A percentile compares a stretch with the other conserved stretches of the same genome.
Conservation (phyloP, 2,113 vertebrate genomes). For the Scortum barcoo region DNA sequence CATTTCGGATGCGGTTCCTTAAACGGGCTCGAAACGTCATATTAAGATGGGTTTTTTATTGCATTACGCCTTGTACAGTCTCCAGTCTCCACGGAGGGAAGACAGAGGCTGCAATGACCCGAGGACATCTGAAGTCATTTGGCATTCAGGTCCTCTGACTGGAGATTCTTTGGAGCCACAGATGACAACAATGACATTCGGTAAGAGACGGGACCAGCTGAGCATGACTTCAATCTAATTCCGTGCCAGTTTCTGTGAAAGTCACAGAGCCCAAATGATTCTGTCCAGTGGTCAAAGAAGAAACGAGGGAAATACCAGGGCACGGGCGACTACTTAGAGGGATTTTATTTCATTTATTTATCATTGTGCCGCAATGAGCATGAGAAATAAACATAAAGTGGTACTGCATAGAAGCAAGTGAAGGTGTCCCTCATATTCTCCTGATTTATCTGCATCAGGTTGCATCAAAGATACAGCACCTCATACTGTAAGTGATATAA, state of each 20-base stretch:
- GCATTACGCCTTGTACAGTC: not conserved
- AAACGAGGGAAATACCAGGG: constrained; percentile 39
- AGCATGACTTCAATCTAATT: constrained; percentile 80
- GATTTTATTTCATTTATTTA: constrained; percentile 6
- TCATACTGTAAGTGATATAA: not conserved
- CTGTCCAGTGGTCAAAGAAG: constrained; percentile 56
- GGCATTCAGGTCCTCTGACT: constrained; percentile 56
- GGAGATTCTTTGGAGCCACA: constrained; percentile 48
- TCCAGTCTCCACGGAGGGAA: not conserved
- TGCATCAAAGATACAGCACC: not conserved
- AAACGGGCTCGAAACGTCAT: not conserved
- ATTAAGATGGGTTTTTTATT: constrained; percentile 17
- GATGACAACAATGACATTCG: constrained; percentile 70
- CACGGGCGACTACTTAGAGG: constrained; percentile 22
- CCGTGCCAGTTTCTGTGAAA: constrained; percentile 70
- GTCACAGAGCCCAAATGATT: constrained; percentile 68
- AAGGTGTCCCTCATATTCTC: not conserved
- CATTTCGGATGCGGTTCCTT: not conserved
- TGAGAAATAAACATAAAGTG: not conserved
- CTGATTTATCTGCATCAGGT: not conserved
- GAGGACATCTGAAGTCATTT: constrained; percentile 56
- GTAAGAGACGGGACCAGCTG: constrained; percentile 66
- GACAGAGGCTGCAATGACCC: constrained; percentile 26
- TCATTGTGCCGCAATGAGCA: not conserved
- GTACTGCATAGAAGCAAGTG: not conserved